Evolutionary conservation across 2,113 vertebrate genomes (phyloP).

Genomic region (Cricetomys ansorgei): DNA sequence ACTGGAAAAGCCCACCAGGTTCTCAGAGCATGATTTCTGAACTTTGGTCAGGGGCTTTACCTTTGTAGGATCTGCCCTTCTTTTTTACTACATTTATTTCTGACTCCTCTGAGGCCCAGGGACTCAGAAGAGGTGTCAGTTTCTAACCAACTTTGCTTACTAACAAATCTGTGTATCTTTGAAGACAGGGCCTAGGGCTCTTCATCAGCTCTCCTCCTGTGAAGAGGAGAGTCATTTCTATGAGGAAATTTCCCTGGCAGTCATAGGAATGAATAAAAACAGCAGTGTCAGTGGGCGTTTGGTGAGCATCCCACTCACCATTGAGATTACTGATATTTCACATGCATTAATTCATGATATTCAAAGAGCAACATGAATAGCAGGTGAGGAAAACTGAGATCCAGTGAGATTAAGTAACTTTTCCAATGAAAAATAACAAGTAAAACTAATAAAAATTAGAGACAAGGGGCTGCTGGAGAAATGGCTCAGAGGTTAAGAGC

Average conservation of each 20-base stretch:
- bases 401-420: background rate
- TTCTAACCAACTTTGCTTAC: background rate
- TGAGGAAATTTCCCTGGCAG: constrained; percentile 13
- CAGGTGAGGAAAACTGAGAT: background rate
- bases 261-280: background rate
- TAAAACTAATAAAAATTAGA: background rate
- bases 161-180: background rate
- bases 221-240: too few species aligned
- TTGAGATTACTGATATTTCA: background rate
- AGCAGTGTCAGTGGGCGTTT: background rate
- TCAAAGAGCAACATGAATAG: background rate
- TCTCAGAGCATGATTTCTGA: background rate
- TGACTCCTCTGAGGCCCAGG: background rate
- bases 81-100: background rate
- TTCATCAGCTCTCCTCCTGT: background rate
- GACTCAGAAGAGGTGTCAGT: background rate
- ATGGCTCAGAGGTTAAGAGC: background rate
- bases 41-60: background rate
- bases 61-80: background rate
- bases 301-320: background rate
- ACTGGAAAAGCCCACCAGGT: background rate
- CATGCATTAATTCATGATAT: background rate
- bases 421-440: background rate
- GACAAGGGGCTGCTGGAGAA: background rate
- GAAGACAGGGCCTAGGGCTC: background rate